Conservation (phyloP, 2,797 vertebrate species). For the Acipenser transmontanus region DNA sequence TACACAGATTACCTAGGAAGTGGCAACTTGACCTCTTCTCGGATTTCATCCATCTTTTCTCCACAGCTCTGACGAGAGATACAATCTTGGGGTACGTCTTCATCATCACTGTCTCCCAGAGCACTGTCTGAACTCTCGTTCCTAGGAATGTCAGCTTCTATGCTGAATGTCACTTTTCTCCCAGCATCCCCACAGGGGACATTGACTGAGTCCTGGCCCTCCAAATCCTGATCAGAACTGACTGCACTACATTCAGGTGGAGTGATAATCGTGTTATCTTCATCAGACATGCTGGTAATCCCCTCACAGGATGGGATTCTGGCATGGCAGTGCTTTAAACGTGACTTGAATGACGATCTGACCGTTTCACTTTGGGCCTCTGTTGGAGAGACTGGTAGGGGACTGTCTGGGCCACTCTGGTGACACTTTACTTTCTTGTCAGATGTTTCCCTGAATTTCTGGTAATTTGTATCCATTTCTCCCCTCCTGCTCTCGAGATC, state of each 20-base stretch:
- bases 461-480: constrained; percentile 43
- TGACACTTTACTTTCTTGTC: constrained; percentile 11
- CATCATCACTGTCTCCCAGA: constrained; percentile 73
- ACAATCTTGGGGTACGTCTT: constrained; percentile 17
- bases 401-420: too few species aligned
- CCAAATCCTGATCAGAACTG: constrained; percentile 13
- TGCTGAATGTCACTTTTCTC: constrained; percentile 47
- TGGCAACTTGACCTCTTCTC: constrained; percentile 63
- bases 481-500: constrained; percentile 51
- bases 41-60: constrained; percentile 27
- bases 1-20: constrained; percentile 58
- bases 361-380: too few species aligned
- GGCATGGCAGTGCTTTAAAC: too few species aligned
- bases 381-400: too few species aligned
- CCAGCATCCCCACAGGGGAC: constrained; percentile 46
- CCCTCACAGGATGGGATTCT: too few species aligned
- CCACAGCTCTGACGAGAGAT: too few species aligned
- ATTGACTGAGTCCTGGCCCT: constrained; percentile 24
- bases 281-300: too few species aligned
- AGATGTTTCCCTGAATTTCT: constrained; percentile 23
- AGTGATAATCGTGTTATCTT: too few species aligned
- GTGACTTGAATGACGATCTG: too few species aligned
- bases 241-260: background rate
- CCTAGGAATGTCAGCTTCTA: constrained; percentile 55
- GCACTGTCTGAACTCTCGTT: constrained; percentile 75